Conservation (phyloP, 2,797 vertebrate genomes). For the Lycodopsis pacificus region DNA sequence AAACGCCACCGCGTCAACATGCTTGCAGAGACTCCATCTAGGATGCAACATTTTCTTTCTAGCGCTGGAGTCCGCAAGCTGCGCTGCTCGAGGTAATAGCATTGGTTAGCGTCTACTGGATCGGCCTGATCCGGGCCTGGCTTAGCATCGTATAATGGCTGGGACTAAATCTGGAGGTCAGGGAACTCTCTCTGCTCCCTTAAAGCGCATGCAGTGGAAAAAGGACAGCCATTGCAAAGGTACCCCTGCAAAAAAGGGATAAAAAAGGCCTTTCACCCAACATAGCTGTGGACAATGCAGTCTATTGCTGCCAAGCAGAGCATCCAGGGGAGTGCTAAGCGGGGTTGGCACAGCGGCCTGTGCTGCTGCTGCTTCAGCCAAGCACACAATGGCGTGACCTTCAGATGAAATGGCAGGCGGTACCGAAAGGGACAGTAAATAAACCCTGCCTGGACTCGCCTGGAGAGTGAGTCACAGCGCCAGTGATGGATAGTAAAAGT, state of each 20-base stretch:
- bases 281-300: constrained; percentile 52
- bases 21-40: not conserved
- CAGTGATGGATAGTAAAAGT: not conserved
- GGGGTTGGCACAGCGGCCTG: constrained; percentile 39
- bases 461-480: constrained; percentile 9
- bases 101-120: constrained; percentile 13
- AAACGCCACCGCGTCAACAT: constrained; percentile 4
- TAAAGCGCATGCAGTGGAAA: constrained; percentile 52
- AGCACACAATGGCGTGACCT: constrained; percentile 53
- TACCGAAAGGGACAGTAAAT: constrained; percentile 13
- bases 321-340: constrained; percentile 36
- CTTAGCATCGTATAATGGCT: constrained; percentile 26
- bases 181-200: constrained; percentile 58
- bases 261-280: constrained; percentile 45
- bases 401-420: constrained; percentile 40
- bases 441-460: constrained; percentile 7
- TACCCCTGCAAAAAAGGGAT: constrained; percentile 48
- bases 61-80: constrained; percentile 10
- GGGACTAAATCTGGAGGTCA: constrained; percentile 60
- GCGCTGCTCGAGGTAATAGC: constrained; percentile 22
- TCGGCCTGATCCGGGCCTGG: constrained; percentile 25
- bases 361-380: constrained; percentile 26
- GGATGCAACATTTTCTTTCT: constrained; percentile 3
- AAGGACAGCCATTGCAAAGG: constrained; percentile 64
- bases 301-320: constrained; percentile 55